A percentile compares a stretch with the other conserved stretches of the same genome.
Conservation (phyloP, 2,888 invertebrate genomes). For the Trachelus iudaicus region DNA sequence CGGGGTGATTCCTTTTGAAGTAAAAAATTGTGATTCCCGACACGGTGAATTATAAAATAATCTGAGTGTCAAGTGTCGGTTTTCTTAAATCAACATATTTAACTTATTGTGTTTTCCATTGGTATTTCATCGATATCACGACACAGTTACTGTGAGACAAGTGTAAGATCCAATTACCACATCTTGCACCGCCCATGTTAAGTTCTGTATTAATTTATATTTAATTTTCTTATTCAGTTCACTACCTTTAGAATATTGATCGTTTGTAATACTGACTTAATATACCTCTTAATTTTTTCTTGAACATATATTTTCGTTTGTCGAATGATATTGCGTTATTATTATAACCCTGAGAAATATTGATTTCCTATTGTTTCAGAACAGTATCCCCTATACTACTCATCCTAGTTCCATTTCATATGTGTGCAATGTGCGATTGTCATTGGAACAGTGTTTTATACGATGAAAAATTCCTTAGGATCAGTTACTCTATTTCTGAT, state of each 20-base stretch:
- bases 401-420: not conserved
- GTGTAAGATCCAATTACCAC: not conserved
- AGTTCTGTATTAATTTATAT: not conserved
- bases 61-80: not conserved
- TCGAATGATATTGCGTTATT: not conserved
- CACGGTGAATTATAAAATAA: not conserved
- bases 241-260: not conserved
- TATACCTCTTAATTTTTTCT: not conserved
- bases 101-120: not conserved
- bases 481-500: not conserved
- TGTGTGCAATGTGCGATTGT: not conserved
- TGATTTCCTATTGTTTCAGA: slow-evolving; percentile 30
- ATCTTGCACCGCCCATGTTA: not conserved
- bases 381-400: not conserved
- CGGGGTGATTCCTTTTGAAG: not conserved
- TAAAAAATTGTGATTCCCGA: not conserved
- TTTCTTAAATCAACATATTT: not conserved
- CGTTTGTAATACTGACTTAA: not conserved
- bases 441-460: not conserved
- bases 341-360: slow-evolving; percentile 20
- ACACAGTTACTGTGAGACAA: not conserved
- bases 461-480: not conserved
- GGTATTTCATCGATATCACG: not conserved
- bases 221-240: not conserved
- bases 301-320: not conserved